Conservation (phyloP, 2,888 invertebrate species). For the Cataglyphis rosenhaueri region DNA sequence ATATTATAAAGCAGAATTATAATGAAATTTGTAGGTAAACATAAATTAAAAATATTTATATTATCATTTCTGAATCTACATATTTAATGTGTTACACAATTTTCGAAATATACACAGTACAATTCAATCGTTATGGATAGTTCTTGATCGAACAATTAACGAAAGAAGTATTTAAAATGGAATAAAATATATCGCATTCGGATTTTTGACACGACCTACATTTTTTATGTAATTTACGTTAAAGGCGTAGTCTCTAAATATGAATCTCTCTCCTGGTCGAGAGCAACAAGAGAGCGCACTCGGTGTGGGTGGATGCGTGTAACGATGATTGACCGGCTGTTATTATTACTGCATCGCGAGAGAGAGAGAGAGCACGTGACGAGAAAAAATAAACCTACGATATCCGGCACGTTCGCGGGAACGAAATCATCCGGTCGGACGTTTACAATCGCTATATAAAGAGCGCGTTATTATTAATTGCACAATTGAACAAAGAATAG, state of each 20-base stretch:
- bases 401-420: conserved; percentile 20
- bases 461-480: conserved; percentile 39
- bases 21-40: conserved; percentile 17
- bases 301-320: conserved; percentile 60
- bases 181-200: not conserved
- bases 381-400: conserved; percentile 45
- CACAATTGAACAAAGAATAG: not conserved
- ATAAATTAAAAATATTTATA: not conserved
- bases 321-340: conserved; percentile 71
- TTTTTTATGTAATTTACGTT: conserved; percentile 6
- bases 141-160: not conserved
- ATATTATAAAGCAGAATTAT: not conserved
- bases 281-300: conserved; percentile 6
- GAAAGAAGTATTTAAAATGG: not conserved
- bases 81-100: not conserved
- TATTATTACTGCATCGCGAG: conserved; percentile 53
- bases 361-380: conserved; percentile 39
- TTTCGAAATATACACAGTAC: not conserved
- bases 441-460: conserved; percentile 32
- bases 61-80: not conserved
- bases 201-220: not conserved
- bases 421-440: conserved; percentile 42
- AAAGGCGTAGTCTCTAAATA: conserved; percentile 10
- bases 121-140: not conserved
- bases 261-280: conserved; percentile 10